Evolutionary conservation across 2,888 invertebrate species (phyloP).

Genomic region (Mamestra brassicae): DNA sequence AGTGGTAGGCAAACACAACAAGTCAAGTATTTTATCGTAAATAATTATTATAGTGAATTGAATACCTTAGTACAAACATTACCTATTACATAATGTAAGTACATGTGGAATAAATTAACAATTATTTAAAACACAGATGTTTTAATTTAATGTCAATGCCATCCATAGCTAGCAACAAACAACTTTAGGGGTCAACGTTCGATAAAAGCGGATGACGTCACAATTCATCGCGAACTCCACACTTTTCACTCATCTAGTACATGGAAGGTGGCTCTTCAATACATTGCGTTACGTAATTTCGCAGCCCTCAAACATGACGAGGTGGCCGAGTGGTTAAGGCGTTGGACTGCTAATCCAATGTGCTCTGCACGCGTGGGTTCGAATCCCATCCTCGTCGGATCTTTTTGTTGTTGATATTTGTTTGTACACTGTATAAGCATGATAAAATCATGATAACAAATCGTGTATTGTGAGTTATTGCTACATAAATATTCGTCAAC

Average conservation of each 20-base stretch:
- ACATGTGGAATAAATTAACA: neutral
- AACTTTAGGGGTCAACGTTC: slow-evolving; percentile 58
- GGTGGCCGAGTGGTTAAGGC: slow-evolving; percentile 97
- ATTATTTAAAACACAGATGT: slow-evolving; percentile 2
- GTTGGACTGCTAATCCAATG: slow-evolving; percentile 97
- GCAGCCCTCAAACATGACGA: slow-evolving; percentile 88
- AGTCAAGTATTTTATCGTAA: slow-evolving; percentile 9
- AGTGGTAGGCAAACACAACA: neutral
- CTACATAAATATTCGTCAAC: neutral
- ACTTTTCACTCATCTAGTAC: slow-evolving; percentile 46
- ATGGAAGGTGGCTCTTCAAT: slow-evolving; percentile 48
- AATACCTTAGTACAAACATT: neutral
- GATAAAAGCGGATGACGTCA: slow-evolving; percentile 66
- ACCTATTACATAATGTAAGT: neutral
- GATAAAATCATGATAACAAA: slow-evolving; percentile 5
- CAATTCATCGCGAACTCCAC: slow-evolving; percentile 42
- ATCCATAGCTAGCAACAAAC: slow-evolving; percentile 28
- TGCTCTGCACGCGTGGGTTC: slow-evolving; percentile 96
- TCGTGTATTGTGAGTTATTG: neutral
- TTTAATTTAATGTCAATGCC: slow-evolving; percentile 41
- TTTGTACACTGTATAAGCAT: neutral
- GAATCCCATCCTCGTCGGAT: slow-evolving; percentile 95
- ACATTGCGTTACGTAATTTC: slow-evolving; percentile 70
- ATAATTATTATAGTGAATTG: slow-evolving; percentile 6
- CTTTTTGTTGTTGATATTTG: slow-evolving; percentile 65